These are phyloP conservation scores for Tachypleus tridentatus DNA, from an alignment of 1,140 invertebrate species.

Conservation along the genomic window DNA sequence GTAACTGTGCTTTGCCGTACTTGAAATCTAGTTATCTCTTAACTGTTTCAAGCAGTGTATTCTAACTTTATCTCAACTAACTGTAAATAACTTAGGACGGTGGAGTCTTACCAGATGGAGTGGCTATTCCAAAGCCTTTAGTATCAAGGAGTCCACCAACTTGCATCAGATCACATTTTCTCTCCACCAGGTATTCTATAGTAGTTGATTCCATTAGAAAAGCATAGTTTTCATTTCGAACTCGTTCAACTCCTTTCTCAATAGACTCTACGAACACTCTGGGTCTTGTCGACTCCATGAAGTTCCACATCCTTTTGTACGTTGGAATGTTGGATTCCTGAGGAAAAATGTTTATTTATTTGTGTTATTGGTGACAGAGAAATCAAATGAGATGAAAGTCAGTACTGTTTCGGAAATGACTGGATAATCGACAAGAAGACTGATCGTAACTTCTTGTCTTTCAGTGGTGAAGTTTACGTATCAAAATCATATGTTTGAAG, in stretches of 20 bases:
- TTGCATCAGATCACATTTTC: conserved; percentile 60
- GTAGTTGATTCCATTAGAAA: conserved; percentile 76
- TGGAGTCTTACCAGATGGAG: conserved; percentile 30
- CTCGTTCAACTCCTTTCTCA: conserved; percentile 73
- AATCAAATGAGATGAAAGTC: no score
- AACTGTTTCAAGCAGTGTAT: no score
- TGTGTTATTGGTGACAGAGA: no score
- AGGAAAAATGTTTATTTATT: background rate
- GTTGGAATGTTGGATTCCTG: conserved; percentile 77
- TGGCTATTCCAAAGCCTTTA: conserved; percentile 40
- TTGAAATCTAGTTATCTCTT: no score
- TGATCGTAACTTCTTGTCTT: no score
- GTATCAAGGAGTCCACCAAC: conserved; percentile 58
- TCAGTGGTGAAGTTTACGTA: no score
- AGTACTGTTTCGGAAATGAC: background rate
- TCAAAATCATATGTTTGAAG: no score
- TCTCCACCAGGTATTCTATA: conserved; percentile 61
- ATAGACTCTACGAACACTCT: conserved; percentile 68
- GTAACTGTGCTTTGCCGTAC: no score
- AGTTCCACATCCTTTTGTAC: conserved; percentile 66
- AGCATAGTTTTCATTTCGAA: conserved; percentile 54
- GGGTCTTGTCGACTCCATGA: conserved; percentile 65
- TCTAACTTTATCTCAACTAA: no score
- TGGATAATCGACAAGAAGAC: no score
- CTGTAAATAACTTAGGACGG: no score